phyloP scores from a whole-genome alignment of 2,888 invertebrate species.

The Morpho achilles region DNA sequence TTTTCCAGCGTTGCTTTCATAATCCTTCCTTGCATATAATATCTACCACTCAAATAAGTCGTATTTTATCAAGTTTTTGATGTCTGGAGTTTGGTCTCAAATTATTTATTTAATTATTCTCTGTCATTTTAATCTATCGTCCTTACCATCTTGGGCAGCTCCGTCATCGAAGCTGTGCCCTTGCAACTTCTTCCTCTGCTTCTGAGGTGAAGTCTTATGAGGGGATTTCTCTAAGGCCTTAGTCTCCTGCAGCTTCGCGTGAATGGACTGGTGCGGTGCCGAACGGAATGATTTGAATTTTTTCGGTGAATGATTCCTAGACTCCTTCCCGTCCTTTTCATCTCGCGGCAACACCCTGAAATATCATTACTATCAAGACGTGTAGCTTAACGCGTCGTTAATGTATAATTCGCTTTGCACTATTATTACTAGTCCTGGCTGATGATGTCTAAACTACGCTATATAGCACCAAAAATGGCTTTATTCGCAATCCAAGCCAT shows the following conservation, averaged over 20 bases:
- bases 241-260: constrained; percentile 80
- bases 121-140: constrained; percentile 1
- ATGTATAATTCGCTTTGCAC: constrained; percentile 10
- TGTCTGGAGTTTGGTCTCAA: too few relatives aligned
- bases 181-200: constrained; percentile 75
- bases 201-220: constrained; percentile 80
- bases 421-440: constrained; percentile 33
- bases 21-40: too few relatives aligned
- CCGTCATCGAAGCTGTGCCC: constrained; percentile 74
- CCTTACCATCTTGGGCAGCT: constrained; percentile 68
- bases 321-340: constrained; percentile 92
- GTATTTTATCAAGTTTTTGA: too few relatives aligned
- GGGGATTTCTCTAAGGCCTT: constrained; percentile 80
- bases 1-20: too few relatives aligned
- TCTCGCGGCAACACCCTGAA: constrained; percentile 88
- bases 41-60: too few relatives aligned
- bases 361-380: not conserved
- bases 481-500: constrained; percentile 59
- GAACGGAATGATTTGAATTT: constrained; percentile 80
- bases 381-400: not conserved
- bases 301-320: constrained; percentile 85
- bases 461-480: constrained; percentile 44
- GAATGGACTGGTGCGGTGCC: constrained; percentile 79
- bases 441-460: constrained; percentile 51
- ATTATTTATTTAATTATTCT: too few relatives aligned